Conservation (phyloP, 2,113 vertebrate species). For the Megaptera novaeangliae region DNA sequence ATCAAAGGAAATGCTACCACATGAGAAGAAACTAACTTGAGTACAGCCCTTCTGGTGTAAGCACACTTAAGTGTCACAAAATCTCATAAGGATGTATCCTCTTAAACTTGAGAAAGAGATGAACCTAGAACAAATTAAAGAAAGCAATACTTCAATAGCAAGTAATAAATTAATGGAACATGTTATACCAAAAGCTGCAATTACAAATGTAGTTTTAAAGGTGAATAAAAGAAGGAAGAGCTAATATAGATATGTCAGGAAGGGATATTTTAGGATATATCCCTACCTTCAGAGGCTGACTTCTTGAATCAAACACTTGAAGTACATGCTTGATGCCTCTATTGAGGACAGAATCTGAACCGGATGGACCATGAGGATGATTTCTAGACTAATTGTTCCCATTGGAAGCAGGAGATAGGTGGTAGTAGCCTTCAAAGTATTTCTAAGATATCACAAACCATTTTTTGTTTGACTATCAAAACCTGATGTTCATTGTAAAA, state of each 20-base stretch:
- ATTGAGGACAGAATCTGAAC: background rate
- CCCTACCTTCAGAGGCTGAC: background rate
- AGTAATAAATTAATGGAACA: background rate
- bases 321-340: background rate
- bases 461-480: background rate
- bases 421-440: background rate
- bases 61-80: background rate
- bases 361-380: background rate
- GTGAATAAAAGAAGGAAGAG: background rate
- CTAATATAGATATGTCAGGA: background rate
- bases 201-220: background rate
- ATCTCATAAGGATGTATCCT: background rate
- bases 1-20: slow-evolving; percentile 4
- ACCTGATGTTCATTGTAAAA: background rate
- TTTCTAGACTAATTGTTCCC: background rate
- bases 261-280: background rate
- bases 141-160: background rate
- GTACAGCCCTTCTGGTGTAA: background rate
- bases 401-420: background rate
- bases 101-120: background rate
- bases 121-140: background rate
- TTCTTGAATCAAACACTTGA: background rate
- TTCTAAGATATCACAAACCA: background rate
- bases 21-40: background rate
- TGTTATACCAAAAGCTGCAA: background rate